Evolutionary conservation across 2,113 vertebrate genomes (phyloP).

Genomic region (Chascanopsetta lugubris): DNA sequence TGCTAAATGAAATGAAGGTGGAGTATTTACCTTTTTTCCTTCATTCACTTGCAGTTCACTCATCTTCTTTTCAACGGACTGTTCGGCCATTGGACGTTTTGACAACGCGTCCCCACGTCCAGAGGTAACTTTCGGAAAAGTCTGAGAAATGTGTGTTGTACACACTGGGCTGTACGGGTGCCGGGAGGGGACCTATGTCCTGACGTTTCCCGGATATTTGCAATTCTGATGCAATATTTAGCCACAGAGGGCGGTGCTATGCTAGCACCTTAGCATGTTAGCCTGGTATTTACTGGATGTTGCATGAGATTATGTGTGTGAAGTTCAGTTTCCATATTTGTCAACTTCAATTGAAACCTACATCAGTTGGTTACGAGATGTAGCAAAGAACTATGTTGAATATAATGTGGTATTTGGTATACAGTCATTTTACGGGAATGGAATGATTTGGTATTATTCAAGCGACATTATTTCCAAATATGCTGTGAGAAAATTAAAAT

Average conservation of each 20-base stretch:
- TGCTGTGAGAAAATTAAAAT: too few relatives aligned
- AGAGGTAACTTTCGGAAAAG: conserved; percentile 2
- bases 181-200: conserved; percentile 54
- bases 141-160: not conserved
- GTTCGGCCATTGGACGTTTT: conserved; percentile 67
- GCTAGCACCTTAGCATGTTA: not conserved
- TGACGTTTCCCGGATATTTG: conserved; percentile 61
- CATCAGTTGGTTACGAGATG: too few relatives aligned
- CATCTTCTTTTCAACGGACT: conserved; percentile 73
- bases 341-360: too few relatives aligned
- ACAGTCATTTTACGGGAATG: too few relatives aligned
- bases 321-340: too few relatives aligned
- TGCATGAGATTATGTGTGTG: too few relatives aligned
- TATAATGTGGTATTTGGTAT: not conserved
- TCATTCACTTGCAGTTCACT: conserved; percentile 70
- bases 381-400: too few relatives aligned
- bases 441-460: too few relatives aligned
- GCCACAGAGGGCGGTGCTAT: not conserved
- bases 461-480: too few relatives aligned
- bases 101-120: too few relatives aligned
- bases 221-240: conserved; percentile 71
- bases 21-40: conserved; percentile 70
- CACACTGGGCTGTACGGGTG: not conserved
- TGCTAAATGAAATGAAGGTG: not conserved
- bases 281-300: too few relatives aligned